Percentiles rank a stretch among this genome's conserved stretches.
Evolutionary conservation across 2,888 invertebrate genomes (phyloP).

Genomic region (Megamerina dolium): DNA sequence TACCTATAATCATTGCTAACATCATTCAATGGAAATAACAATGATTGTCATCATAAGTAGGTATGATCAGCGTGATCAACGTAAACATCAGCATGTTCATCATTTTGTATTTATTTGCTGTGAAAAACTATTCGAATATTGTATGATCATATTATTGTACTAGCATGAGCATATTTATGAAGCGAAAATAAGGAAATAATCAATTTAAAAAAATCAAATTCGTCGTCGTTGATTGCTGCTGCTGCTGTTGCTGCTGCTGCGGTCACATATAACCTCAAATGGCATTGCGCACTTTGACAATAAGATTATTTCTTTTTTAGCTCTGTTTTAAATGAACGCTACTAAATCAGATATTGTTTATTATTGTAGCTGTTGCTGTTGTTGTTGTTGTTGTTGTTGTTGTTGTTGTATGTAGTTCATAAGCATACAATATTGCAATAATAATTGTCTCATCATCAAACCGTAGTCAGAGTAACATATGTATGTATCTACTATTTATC

Average conservation of each 20-base stretch:
- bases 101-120: no score
- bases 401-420: background rate
- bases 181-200: constrained; percentile 46
- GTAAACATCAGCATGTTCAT: no score
- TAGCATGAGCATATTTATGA: no score
- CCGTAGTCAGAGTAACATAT: no score
- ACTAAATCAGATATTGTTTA: background rate
- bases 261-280: constrained; percentile 7
- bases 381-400: constrained; percentile 8
- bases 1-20: no score
- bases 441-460: no score
- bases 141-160: no score
- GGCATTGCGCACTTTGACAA: constrained; percentile 8
- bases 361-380: background rate
- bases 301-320: no score
- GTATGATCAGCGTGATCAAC: no score
- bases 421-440: background rate
- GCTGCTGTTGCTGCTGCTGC: constrained; percentile 14
- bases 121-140: background rate
- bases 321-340: no score
- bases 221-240: constrained; percentile 21
- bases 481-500: background rate
- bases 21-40: no score
- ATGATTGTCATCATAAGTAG: no score
- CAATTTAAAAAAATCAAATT: constrained; percentile 50